Evolutionary conservation across 2,888 invertebrate genomes (phyloP), one percentile per base, ranked within the genome.

Genomic region (Tanytarsus gracilentus): DNA sequence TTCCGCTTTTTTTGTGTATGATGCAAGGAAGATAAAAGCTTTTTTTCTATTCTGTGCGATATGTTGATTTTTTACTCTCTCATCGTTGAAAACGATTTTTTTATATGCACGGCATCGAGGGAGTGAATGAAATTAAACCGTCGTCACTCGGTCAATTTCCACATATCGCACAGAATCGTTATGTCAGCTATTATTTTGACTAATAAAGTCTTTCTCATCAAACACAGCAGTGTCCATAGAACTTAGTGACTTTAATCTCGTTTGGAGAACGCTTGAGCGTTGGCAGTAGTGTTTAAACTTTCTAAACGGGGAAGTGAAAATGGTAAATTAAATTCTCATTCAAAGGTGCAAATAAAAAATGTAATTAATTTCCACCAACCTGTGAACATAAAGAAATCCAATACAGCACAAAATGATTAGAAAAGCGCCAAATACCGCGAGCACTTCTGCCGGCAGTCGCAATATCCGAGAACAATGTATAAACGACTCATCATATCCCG

Each of bases 101-200:
- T 44, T 9, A 44, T 40, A 18, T 16, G n/a, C n/a, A 16, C n/a
- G 3, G 21, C 2, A 16, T n/a, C n/a, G n/a, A n/a, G n/a, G n/a
- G n/a, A n/a, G n/a, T n/a, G n/a, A n/a, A n/a, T 23, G 44, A 44
- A 36, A 16, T 90, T 88, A 91, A 79, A 91, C 90, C 66, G 91
- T 91, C 70, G 90, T 91, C 71, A 91, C 90, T 64, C 90, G 82
- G 74, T 91, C 91, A 68, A 91, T 84, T 76, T 91, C 90, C 72
- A 90, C 88, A 75, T 90, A 91, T 72, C 89, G 87, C 78, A 89
- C 90, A 84, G 90, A 89, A 86, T 88, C 89, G 85, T 85, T 88
- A 81, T 88, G 90, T 91, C 91, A 91, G 90, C 90, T 89, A 85
- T 85, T 88, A 81, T 88, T 90, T 91, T 90, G 91, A 90, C 90